Base-by-base conservation (phyloP, 2,113 vertebrate genomes). In the Cryptoleucopteryx plumbea region DNA sequence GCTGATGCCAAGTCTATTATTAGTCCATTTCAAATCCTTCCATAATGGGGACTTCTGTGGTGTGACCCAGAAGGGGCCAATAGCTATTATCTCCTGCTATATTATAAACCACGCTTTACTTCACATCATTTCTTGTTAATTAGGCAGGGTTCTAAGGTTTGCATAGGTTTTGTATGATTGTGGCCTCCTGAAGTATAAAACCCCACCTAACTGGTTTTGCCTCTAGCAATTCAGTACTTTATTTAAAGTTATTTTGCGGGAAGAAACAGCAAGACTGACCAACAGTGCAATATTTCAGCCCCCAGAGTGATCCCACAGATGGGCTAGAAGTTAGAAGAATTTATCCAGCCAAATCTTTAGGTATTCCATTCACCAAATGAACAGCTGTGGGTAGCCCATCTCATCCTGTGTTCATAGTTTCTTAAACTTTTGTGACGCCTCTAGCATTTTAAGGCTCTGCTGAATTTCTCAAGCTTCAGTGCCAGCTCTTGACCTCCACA, bases 401-500 rank as follows among this genome's bases (percentile, higher is more conserved):
- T 79, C 58, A 86, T 78, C 45, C 66, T 81, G 90, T 3, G 7
- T 78, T 95, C 71, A 59, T 29, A 83, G 38, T 88, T 95, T 78
- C 83, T 81, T 81, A 95, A 94, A 83, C 42, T 94, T 95, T 78
- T 90, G 66, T 7, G 27, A 95, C 0, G 1, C 59, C 59, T 93
- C 74, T 71, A 92, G 75, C 18, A 66, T 88, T 94, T 94, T 93
- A 91, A 93, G 38, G 27, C 27, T 73, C 74, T 80, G 29, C 56
- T 87, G 52, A 87, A 94, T 97, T 96, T 84, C 67, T 93, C 48
- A 94, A 73, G 75, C 36, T 92, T 36, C 23, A 34, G 66, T 78
- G 59, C n/a, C 80, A 92, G 65, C 52, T 88, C 96, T 56, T 96
- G 83, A 96, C 83, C 73, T 89, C 74, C 45, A 58, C 91, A 97